A percentile compares a stretch with the other conserved stretches of the same genome.
Conservation (phyloP, 2,113 vertebrate genomes). For the Anguilla japonica region DNA sequence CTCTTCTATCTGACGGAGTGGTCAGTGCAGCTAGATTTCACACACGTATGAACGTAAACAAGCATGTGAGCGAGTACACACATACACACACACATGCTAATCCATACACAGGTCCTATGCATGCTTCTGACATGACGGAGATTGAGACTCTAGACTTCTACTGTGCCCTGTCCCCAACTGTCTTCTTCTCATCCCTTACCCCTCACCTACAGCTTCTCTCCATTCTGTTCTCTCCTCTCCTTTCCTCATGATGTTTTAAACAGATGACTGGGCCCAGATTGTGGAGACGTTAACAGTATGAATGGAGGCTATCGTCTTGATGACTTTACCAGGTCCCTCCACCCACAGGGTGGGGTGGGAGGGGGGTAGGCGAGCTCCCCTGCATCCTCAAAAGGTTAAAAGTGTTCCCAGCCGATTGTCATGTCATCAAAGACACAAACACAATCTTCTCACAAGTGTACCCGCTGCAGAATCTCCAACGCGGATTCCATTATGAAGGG, state of each 20-base stretch:
- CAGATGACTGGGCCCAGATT: constrained; percentile 59
- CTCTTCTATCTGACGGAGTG: neutral
- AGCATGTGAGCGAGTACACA: neutral
- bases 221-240: neutral
- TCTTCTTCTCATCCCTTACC: constrained; percentile 15
- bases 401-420: constrained; percentile 45
- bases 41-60: neutral
- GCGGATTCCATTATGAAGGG: neutral
- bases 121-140: neutral
- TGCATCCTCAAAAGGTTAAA: constrained; percentile 52
- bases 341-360: neutral
- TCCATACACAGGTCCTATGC: neutral
- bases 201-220: constrained; percentile 27
- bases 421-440: constrained; percentile 46
- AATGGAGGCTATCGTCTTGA: constrained; percentile 41
- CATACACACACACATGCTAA: neutral
- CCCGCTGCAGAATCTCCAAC: neutral
- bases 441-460: constrained; percentile 17
- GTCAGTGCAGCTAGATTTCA: neutral
- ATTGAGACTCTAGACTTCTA: neutral
- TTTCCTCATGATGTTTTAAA: constrained; percentile 47
- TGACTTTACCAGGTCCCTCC: constrained; percentile 40
- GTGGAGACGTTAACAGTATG: constrained; percentile 42
- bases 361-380: neutral
- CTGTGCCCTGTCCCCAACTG: constrained; percentile 19